Evolutionary conservation across 1,140 invertebrate species (phyloP), one percentile per base, ranked within the genome.

Genomic region (Drosophila eugracilis): DNA sequence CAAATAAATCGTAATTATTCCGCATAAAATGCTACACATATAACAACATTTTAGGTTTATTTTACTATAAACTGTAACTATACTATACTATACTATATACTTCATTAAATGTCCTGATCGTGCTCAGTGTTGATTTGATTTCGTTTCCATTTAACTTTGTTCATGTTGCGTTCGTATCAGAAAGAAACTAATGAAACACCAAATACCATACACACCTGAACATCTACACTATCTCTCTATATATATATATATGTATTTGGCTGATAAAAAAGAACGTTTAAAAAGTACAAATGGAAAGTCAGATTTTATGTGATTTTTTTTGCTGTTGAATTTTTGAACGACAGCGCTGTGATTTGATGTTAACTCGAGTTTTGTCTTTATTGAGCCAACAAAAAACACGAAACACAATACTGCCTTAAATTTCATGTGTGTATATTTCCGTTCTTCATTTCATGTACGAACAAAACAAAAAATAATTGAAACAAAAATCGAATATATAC

Each of bases 371-470:
- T 71, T 21, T 17, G 49, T 19, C 17, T 55, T 41, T 52, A 47
- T 36, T 57, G 42, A 21, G 14, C 37, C 22, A 47, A 48, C 34
- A 41, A 49, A 45, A 37, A 52, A 47, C 42, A 70, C 41, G 52
- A 41, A 24, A 55, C 19, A 47, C 36, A 44, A 53, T 19, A 71
- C 74, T 78, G 75, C 66, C 71, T 83, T 78, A 67, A 67, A 71
- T 90, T 83, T 88, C 83, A 88, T 88, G 83, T 83, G 54, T 89
- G 79, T 79, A 49, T 66, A 49, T 66, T 84, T 80, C 55, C 50
- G 72, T 89, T 77, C 83, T 85, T 69, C 79, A 80, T 89, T 90
- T 78, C 85, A 89, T 89, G 74, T 78, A 55, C 83, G 52, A 67
- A 92, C 92, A 69, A 76, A 30, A 32, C n/a, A 32, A 9, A 48